A percentile compares a stretch with the other conserved stretches of the same genome.
phyloP scores from a whole-genome alignment of 2,113 vertebrate species.

The Halcyon senegalensis region DNA sequence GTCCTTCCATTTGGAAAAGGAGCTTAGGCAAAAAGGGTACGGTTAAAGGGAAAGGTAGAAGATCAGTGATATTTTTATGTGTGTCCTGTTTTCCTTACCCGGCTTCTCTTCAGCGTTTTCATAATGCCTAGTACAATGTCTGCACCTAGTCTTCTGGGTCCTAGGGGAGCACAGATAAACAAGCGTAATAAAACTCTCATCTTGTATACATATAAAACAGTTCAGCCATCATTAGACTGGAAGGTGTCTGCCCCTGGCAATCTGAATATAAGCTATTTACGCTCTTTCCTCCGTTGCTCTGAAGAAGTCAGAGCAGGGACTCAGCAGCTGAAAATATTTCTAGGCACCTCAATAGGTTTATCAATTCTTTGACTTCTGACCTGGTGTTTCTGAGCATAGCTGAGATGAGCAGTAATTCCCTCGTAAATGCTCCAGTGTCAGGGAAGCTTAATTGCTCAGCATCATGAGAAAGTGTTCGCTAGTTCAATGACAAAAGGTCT shows the following conservation, averaged over 20 bases:
- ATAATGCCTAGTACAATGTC: background rate
- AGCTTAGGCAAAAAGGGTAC: background rate
- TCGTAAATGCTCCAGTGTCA: constrained; percentile 1
- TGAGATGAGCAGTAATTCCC: constrained; percentile 34
- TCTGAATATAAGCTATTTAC: constrained; percentile 8
- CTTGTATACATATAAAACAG: background rate
- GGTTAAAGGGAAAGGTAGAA: background rate
- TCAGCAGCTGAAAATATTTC: background rate
- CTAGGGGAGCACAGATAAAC: background rate
- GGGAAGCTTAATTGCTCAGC: constrained; percentile 21
- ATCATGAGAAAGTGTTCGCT: background rate
- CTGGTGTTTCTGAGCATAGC: background rate
- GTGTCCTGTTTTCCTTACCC: background rate
- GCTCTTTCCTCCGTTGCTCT: background rate
- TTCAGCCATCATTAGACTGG: constrained; percentile 2
- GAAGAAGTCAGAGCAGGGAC: background rate
- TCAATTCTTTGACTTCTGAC: constrained; percentile 46
- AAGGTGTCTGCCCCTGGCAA: background rate
- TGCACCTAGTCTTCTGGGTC: background rate
- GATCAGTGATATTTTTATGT: background rate
- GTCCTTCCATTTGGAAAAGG: background rate
- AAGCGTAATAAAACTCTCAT: background rate
- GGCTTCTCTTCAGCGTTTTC: background rate
- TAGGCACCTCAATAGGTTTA: constrained; percentile 10
- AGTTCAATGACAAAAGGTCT: constrained; percentile 52